Evolutionary conservation across 1,140 invertebrate genomes (phyloP).

Genomic region (Eupeodes corollae): DNA sequence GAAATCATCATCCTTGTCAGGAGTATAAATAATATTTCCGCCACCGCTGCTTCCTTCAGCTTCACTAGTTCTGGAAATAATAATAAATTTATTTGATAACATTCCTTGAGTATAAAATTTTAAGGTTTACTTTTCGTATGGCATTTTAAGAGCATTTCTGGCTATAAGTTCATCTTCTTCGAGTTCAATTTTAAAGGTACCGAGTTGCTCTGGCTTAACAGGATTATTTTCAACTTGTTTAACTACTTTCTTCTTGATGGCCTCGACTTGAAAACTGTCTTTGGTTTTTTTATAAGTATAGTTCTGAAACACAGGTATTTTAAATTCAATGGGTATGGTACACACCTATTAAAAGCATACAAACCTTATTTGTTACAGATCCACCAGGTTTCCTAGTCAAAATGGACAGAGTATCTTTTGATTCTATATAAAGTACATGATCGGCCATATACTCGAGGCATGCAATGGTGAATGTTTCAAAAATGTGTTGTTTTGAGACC

Average conservation of each 20-base stretch:
- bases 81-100: not conserved
- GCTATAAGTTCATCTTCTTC: constrained; percentile 33
- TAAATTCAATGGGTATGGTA: constrained; percentile 12
- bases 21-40: constrained; percentile 41
- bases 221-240: not conserved
- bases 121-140: constrained; percentile 34
- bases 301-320: constrained; percentile 3
- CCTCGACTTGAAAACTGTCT: constrained; percentile 19
- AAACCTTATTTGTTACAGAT: constrained; percentile 14
- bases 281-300: constrained; percentile 22
- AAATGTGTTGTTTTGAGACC: constrained; percentile 20
- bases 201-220: constrained; percentile 3
- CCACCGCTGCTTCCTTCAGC: constrained; percentile 21
- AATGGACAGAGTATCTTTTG: constrained; percentile 15
- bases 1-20: constrained; percentile 43
- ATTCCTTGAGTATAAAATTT: not conserved
- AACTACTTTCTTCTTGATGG: constrained; percentile 1
- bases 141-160: constrained; percentile 32
- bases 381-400: constrained; percentile 22
- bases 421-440: constrained; percentile 19
- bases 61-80: constrained; percentile 15
- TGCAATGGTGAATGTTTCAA: constrained; percentile 18
- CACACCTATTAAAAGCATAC: not conserved
- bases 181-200: constrained; percentile 32
- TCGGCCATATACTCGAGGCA: constrained; percentile 30